phyloP scores from a whole-genome alignment of 2,888 invertebrate genomes.

The Melanophora roralis region DNA sequence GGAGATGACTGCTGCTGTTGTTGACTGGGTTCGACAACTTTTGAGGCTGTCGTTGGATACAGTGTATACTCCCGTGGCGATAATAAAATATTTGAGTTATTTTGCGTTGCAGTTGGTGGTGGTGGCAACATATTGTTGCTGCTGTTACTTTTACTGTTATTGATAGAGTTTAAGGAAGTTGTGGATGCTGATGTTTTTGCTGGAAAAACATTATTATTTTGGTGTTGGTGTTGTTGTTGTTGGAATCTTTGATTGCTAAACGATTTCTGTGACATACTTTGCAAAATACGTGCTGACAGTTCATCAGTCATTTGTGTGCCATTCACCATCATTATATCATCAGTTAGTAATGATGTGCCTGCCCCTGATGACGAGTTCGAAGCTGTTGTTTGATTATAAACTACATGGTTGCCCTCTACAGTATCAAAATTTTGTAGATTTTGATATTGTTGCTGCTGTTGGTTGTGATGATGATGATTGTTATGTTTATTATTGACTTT shows the following conservation, averaged over 20 bases:
- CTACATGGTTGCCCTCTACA: constrained; percentile 49
- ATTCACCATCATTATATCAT: constrained; percentile 77
- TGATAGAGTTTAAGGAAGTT: constrained; percentile 13
- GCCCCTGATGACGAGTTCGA: not conserved
- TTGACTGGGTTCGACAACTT: constrained; percentile 49
- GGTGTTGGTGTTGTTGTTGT: constrained; percentile 68
- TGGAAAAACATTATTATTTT: constrained; percentile 51
- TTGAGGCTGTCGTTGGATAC: constrained; percentile 65
- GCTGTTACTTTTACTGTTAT: constrained; percentile 47
- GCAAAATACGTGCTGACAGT: constrained; percentile 75
- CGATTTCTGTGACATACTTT: constrained; percentile 77
- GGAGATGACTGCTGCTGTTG: constrained; percentile 32
- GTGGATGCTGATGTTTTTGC: constrained; percentile 40
- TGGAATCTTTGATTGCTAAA: constrained; percentile 70
- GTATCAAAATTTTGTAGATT: constrained; percentile 60
- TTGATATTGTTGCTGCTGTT: constrained; percentile 53
- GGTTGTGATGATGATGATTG: constrained; percentile 61
- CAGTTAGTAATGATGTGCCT: constrained; percentile 68
- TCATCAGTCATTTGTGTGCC: constrained; percentile 77
- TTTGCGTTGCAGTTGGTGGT: constrained; percentile 49
- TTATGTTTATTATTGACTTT: constrained; percentile 56
- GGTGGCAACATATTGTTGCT: constrained; percentile 66
- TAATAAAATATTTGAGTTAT: constrained; percentile 70
- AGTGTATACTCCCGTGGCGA: constrained; percentile 70
- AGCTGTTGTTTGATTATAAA: constrained; percentile 29